phyloP scores from a whole-genome alignment of 2,113 vertebrate species.

The Calonectris borealis region DNA sequence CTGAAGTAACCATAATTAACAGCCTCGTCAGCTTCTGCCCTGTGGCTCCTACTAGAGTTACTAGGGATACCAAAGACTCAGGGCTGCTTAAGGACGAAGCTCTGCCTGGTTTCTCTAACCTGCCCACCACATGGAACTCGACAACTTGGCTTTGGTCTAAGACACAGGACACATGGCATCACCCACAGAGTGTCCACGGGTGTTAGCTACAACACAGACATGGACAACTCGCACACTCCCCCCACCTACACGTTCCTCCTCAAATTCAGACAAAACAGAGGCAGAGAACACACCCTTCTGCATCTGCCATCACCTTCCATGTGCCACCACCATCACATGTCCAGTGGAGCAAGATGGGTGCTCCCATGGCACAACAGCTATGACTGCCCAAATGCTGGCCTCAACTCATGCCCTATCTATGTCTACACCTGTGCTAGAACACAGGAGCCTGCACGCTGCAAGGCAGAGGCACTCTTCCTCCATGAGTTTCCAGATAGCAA shows the following conservation, averaged over 20 bases:
- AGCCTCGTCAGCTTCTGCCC: background rate
- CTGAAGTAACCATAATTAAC: background rate
- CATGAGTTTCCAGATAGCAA: background rate
- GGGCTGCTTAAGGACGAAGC: background rate
- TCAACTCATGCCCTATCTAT: background rate
- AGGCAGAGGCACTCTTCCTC: background rate
- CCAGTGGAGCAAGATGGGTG: background rate
- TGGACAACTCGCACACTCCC: rapidly evolving
- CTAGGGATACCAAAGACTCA: background rate
- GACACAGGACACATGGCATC: background rate
- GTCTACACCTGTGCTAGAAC: background rate
- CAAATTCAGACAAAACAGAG: background rate
- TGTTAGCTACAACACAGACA: background rate
- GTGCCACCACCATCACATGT: background rate
- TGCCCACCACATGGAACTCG: background rate
- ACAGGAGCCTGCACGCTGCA: background rate
- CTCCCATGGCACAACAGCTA: background rate
- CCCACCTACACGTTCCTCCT: background rate
- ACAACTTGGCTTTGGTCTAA: background rate
- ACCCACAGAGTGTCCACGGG: rapidly evolving
- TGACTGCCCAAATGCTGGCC: background rate
- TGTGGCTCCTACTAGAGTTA: background rate
- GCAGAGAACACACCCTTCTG: background rate
- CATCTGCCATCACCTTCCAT: background rate
- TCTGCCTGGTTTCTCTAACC: background rate